These are phyloP conservation scores for Orycteropus afer DNA, from an alignment of 2,113 vertebrate species.

Conservation along the genomic window DNA sequence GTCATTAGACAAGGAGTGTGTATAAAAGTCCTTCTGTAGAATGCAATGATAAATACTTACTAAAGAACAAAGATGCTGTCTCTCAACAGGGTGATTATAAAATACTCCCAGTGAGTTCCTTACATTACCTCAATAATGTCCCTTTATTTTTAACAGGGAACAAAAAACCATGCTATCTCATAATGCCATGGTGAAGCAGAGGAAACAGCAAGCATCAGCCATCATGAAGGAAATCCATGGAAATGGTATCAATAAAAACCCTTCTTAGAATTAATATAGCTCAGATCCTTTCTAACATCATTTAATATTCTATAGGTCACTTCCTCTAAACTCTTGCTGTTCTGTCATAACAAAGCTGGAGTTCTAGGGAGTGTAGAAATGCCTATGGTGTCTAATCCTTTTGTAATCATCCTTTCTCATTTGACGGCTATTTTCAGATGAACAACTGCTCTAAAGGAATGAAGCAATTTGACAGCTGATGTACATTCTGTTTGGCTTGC, in stretches of 20 bases:
- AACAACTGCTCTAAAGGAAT: slow-evolving; percentile 91
- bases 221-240: slow-evolving; percentile 95
- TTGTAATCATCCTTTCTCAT: slow-evolving; percentile 92
- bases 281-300: slow-evolving; percentile 53
- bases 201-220: slow-evolving; percentile 93
- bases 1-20: background rate
- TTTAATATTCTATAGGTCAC: slow-evolving; percentile 71
- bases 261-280: slow-evolving; percentile 50
- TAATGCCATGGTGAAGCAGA: slow-evolving; percentile 91
- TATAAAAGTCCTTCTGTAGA: background rate
- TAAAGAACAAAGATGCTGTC: background rate
- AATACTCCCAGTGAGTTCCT: slow-evolving; percentile 29
- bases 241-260: slow-evolving; percentile 87
- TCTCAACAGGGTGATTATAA: slow-evolving; percentile 18
- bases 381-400: slow-evolving; percentile 91
- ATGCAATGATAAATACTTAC: background rate
- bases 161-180: slow-evolving; percentile 90
- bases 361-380: slow-evolving; percentile 81
- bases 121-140: slow-evolving; percentile 54
- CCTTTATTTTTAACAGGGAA: slow-evolving; percentile 84
- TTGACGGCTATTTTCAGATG: slow-evolving; percentile 94
- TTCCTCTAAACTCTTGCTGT: slow-evolving; percentile 78
- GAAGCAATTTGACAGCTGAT: slow-evolving; percentile 93
- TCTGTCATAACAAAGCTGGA: slow-evolving; percentile 89
- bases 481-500: slow-evolving; percentile 89